Percentiles rank a stretch among this genome's conserved stretches.
Evolutionary conservation across 2,888 invertebrate genomes (phyloP).

Genomic region (Tipula confusa): DNA sequence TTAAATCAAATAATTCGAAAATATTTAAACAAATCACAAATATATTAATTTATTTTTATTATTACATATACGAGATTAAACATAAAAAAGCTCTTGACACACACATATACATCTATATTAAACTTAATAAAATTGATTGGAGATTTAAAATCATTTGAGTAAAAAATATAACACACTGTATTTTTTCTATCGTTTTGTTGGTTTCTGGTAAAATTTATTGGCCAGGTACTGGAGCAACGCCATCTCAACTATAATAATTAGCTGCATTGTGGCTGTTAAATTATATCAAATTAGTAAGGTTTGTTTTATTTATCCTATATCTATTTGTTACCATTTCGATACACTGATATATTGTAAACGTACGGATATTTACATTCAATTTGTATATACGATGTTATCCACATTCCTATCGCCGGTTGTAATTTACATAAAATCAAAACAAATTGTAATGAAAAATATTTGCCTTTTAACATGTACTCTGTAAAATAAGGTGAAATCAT

Average conservation of each 20-base stretch:
- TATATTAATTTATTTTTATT: background rate
- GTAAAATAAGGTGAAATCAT: constrained; percentile 43
- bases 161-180: background rate
- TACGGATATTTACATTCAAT: constrained; percentile 40
- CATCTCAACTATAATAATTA: constrained; percentile 3
- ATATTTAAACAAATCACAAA: background rate
- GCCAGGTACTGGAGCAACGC: background rate
- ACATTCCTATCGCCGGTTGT: constrained; percentile 43
- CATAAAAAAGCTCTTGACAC: background rate
- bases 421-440: constrained; percentile 46
- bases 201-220: background rate
- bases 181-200: background rate
- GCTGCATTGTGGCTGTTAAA: background rate
- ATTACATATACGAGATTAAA: background rate
- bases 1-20: background rate
- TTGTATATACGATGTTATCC: constrained; percentile 33
- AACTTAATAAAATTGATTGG: background rate
- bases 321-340: constrained; percentile 27
- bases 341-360: background rate
- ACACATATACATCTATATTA: background rate
- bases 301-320: background rate
- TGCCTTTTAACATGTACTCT: constrained; percentile 44
- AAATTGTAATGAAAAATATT: constrained; percentile 46
- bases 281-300: background rate
- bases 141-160: background rate